A percentile compares a stretch with the other conserved stretches of the same genome.
Evolutionary conservation across 2,888 invertebrate species (phyloP).

Genomic region (Lasioglossum oenotherae): DNA sequence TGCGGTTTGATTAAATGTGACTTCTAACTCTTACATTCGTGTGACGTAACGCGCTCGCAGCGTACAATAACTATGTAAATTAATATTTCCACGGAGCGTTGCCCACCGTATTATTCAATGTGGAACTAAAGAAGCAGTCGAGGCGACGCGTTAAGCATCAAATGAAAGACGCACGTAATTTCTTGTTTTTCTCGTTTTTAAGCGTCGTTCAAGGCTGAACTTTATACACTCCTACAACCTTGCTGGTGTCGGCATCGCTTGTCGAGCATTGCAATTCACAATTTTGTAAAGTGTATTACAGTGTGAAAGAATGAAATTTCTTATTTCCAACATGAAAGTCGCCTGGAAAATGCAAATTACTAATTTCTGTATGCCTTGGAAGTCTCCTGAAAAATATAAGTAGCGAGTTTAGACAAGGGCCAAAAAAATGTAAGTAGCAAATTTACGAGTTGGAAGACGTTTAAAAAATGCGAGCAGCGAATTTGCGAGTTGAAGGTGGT

Average conservation of each 20-base stretch:
- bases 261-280: background rate
- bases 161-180: background rate
- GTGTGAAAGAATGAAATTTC: background rate
- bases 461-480: background rate
- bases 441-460: background rate
- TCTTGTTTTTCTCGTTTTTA: background rate
- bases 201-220: background rate
- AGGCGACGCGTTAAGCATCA: background rate
- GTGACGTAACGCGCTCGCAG: slow-evolving; percentile 7
- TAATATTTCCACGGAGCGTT: background rate
- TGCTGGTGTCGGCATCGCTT: background rate
- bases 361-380: background rate
- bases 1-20: slow-evolving; percentile 18
- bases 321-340: no score
- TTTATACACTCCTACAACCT: background rate
- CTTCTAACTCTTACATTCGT: slow-evolving; percentile 11
- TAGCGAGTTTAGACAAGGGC: background rate
- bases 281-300: background rate
- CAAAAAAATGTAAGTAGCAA: background rate
- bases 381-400: background rate
- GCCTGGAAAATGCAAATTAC: background rate
- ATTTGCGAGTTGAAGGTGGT: background rate
- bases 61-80: slow-evolving; percentile 9
- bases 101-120: background rate
- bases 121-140: background rate